These are phyloP conservation scores for Drosophila bocki DNA, from an alignment of 1,140 invertebrate genomes.

Conservation along the genomic window DNA sequence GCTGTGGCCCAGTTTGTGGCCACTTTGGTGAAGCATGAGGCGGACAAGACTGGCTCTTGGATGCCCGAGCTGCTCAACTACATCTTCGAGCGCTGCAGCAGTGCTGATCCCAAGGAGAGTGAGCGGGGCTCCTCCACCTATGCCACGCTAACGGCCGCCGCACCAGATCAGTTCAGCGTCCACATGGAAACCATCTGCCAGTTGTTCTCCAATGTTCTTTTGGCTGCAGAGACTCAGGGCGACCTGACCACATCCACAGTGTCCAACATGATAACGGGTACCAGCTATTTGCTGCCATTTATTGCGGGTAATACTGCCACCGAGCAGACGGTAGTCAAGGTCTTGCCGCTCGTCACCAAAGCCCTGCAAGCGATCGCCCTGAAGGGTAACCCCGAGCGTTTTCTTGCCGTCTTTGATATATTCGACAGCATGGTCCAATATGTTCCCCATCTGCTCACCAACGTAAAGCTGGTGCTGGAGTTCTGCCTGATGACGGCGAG, in stretches of 20 bases:
- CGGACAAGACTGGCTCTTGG: conserved; percentile 87
- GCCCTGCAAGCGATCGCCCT: conserved; percentile 87
- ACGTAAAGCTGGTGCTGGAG: conserved; percentile 88
- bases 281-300: conserved; percentile 73
- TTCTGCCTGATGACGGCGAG: conserved; percentile 89
- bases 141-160: conserved; percentile 67
- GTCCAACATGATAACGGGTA: conserved; percentile 67
- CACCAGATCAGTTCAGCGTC: conserved; percentile 80
- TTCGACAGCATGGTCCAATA: conserved; percentile 90
- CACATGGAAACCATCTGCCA: conserved; percentile 77
- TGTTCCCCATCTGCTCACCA: conserved; percentile 87
- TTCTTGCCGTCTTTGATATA: conserved; percentile 88
- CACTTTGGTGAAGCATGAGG: conserved; percentile 90
- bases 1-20: conserved; percentile 89
- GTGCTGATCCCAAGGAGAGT: conserved; percentile 71
- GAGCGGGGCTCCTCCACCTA: conserved; percentile 81
- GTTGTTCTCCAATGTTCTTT: conserved; percentile 63
- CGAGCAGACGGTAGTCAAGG: conserved; percentile 87
- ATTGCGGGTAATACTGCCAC: conserved; percentile 66
- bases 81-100: conserved; percentile 83
- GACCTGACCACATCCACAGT: conserved; percentile 71
- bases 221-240: conserved; percentile 58
- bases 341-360: conserved; percentile 88
- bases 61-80: conserved; percentile 89
- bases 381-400: conserved; percentile 87